Evolutionary conservation across 2,113 vertebrate genomes (phyloP).

Genomic region (Dunckerocampus dactyliophorus): DNA sequence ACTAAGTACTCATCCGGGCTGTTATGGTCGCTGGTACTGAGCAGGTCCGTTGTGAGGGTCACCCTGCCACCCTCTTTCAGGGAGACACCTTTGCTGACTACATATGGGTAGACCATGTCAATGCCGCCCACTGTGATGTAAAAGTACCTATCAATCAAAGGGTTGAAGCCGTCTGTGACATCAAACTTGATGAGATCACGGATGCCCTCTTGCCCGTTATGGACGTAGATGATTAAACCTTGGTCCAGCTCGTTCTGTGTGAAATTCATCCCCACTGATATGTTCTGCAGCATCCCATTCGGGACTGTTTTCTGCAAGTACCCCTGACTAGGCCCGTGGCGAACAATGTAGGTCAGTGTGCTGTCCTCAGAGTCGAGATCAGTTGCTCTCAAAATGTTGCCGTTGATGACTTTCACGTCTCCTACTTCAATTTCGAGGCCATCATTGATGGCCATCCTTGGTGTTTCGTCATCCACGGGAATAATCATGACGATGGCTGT

Average conservation of each 20-base stretch:
- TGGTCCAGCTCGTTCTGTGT: slow-evolving; percentile 90
- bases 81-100: slow-evolving; percentile 91
- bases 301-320: slow-evolving; percentile 75
- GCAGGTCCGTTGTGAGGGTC: slow-evolving; percentile 89
- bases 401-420: slow-evolving; percentile 81
- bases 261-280: slow-evolving; percentile 90
- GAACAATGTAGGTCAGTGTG: slow-evolving; percentile 80
- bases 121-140: slow-evolving; percentile 86
- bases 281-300: slow-evolving; percentile 75
- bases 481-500: slow-evolving; percentile 81
- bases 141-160: slow-evolving; percentile 93
- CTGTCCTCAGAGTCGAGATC: slow-evolving; percentile 92
- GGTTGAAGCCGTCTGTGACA: slow-evolving; percentile 90
- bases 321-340: slow-evolving; percentile 84
- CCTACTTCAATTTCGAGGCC: slow-evolving; percentile 90
- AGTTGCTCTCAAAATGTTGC: slow-evolving; percentile 84
- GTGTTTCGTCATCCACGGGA: slow-evolving; percentile 92
- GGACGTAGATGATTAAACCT: slow-evolving; percentile 80
- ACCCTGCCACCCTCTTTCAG: slow-evolving; percentile 91
- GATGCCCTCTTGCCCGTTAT: slow-evolving; percentile 84
- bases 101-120: slow-evolving; percentile 90
- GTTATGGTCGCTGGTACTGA: slow-evolving; percentile 93
- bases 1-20: slow-evolving; percentile 92
- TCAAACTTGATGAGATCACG: slow-evolving; percentile 95
- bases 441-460: slow-evolving; percentile 90